phyloP scores from a whole-genome alignment of 2,797 vertebrate genomes.

The Lutra lutra region DNA sequence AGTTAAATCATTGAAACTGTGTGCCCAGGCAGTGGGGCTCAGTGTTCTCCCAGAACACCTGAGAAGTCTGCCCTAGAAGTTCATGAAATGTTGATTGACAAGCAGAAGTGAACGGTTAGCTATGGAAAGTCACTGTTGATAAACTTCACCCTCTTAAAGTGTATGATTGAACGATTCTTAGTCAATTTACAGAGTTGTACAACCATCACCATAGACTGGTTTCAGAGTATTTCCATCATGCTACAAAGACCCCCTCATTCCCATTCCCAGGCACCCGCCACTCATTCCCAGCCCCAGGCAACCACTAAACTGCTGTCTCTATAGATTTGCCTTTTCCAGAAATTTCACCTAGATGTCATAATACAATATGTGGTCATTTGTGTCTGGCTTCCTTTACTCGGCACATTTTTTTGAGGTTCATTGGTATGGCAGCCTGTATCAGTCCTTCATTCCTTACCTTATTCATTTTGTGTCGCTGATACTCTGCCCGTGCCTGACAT shows the following conservation, averaged over 20 bases:
- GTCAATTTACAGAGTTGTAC: neutral
- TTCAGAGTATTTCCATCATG: neutral
- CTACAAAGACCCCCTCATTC: neutral
- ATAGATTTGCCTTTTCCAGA: neutral
- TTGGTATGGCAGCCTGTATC: neutral
- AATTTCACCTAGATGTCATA: neutral
- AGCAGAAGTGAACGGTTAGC: neutral
- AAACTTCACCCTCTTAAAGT: neutral
- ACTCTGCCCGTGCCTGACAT: neutral
- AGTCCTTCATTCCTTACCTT: neutral
- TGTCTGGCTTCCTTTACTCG: neutral
- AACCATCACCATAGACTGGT: neutral
- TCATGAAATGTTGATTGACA: neutral
- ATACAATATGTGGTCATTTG: neutral
- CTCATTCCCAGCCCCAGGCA: neutral
- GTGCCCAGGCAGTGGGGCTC: neutral
- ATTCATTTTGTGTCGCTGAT: neutral
- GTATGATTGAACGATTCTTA: neutral
- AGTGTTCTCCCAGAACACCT: neutral
- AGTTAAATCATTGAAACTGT: neutral
- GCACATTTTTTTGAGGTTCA: neutral
- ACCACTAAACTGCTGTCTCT: neutral
- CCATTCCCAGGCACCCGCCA: neutral
- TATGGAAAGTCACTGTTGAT: neutral
- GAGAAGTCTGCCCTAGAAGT: neutral